Percentiles rank a stretch among this genome's conserved stretches.
These are phyloP conservation scores for Grapholita molesta DNA, from an alignment of 1,140 invertebrate genomes.

Conservation along the genomic window DNA sequence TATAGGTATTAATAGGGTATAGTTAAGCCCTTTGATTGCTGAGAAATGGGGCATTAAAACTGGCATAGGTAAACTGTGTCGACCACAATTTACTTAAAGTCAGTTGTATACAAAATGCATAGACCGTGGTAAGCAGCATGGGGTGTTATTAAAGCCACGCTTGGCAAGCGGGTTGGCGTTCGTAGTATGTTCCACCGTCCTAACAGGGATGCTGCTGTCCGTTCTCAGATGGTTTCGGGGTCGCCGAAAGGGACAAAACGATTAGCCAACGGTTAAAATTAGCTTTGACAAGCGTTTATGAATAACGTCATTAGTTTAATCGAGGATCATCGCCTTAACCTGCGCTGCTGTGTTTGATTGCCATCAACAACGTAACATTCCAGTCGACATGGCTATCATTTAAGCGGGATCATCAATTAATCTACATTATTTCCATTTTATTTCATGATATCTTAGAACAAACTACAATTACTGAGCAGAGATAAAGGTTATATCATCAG, in stretches of 20 bases:
- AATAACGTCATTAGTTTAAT: slow-evolving; percentile 2
- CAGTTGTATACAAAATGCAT: not conserved
- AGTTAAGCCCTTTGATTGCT: slow-evolving; percentile 38
- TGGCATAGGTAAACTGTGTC: slow-evolving; percentile 6
- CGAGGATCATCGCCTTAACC: slow-evolving; percentile 23
- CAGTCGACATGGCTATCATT: not conserved
- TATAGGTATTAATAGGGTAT: slow-evolving; percentile 51
- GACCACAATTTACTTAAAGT: not conserved
- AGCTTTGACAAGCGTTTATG: no score
- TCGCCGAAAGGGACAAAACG: no score
- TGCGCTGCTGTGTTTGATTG: not conserved
- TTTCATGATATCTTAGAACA: slow-evolving; percentile 35
- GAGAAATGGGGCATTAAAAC: slow-evolving; percentile 46
- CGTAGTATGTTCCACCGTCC: no score
- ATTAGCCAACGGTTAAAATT: no score
- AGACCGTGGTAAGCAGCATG: not conserved
- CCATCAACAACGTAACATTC: slow-evolving; percentile 6
- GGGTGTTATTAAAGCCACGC: no score
- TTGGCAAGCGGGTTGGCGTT: no score
- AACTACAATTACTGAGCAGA: slow-evolving; percentile 43
- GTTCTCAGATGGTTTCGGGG: no score
- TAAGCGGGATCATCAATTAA: slow-evolving; percentile 27
- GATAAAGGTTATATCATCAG: slow-evolving; percentile 41
- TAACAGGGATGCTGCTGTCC: no score
- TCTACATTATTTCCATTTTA: slow-evolving; percentile 36